Evolutionary conservation across 2,113 vertebrate genomes (phyloP).

Genomic region (Pollachius pollachius): DNA sequence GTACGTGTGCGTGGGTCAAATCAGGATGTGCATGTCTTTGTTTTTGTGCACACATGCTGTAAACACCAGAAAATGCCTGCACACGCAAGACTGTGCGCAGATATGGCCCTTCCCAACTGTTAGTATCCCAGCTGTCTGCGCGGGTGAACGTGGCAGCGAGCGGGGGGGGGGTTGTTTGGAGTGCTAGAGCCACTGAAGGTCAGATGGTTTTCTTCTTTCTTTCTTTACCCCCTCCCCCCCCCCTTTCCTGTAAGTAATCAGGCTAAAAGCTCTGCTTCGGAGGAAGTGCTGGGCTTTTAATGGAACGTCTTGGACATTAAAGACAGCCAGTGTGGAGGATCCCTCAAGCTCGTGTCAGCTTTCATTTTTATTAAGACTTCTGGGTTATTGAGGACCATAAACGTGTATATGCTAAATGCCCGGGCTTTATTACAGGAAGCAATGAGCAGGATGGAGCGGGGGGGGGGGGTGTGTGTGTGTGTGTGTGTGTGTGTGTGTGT

Average conservation of each 20-base stretch:
- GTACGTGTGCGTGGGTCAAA: background rate
- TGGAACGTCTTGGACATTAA: slow-evolving; percentile 81
- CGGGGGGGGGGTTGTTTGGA: slow-evolving; percentile 47
- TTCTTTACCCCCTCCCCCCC: too few relatives aligned
- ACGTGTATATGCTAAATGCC: slow-evolving; percentile 71
- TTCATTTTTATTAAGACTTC: slow-evolving; percentile 82
- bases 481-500: too few relatives aligned
- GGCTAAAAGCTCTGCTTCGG: slow-evolving; percentile 78
- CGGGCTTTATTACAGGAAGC: slow-evolving; percentile 64
- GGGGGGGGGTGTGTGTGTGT: too few relatives aligned
- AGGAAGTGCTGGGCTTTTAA: slow-evolving; percentile 79
- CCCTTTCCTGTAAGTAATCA: slow-evolving; percentile 83
- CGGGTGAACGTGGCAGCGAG: background rate
- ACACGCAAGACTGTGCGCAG: too few relatives aligned
- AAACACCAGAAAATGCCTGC: background rate
- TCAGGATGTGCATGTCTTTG: background rate
- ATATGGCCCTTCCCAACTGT: too few relatives aligned
- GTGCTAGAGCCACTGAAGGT: slow-evolving; percentile 67
- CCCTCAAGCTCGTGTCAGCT: slow-evolving; percentile 78
- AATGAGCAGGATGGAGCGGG: slow-evolving; percentile 26
- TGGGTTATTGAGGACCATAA: slow-evolving; percentile 78
- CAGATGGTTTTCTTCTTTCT: slow-evolving; percentile 55
- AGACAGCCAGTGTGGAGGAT: slow-evolving; percentile 70
- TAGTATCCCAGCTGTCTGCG: background rate
- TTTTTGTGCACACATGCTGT: background rate